Evolutionary conservation across 1,140 invertebrate genomes (phyloP).

Genomic region (Geopemphigus sp.): DNA sequence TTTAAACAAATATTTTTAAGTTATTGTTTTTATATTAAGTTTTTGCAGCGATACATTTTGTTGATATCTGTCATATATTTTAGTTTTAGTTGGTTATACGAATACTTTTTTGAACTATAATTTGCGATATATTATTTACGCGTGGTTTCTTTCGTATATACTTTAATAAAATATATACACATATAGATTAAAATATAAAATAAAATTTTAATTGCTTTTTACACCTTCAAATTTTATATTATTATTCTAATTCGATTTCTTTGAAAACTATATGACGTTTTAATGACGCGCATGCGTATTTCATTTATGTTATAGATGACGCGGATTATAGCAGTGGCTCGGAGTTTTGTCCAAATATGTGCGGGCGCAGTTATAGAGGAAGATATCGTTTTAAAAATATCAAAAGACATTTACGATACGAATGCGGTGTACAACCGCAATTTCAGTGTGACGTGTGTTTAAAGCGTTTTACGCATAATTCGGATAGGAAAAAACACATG

Average conservation of each 20-base stretch:
- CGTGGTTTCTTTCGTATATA: too few species aligned
- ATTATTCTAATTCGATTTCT: not conserved
- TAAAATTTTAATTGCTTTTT: too few species aligned
- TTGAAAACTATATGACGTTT: not conserved
- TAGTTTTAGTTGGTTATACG: too few species aligned
- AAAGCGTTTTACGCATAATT: constrained; percentile 51
- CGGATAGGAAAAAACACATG: constrained; percentile 51
- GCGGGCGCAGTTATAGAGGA: constrained; percentile 43
- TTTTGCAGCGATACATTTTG: too few species aligned
- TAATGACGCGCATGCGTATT: not conserved
- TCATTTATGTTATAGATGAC: constrained; percentile 16
- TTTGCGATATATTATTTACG: too few species aligned
- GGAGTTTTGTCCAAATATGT: constrained; percentile 39
- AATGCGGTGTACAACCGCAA: constrained; percentile 56
- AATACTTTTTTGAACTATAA: too few species aligned
- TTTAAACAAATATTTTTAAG: too few species aligned
- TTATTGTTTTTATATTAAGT: too few species aligned
- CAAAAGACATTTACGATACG: constrained; percentile 57
- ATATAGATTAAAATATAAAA: too few species aligned
- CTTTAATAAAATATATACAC: too few species aligned
- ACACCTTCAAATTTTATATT: not conserved
- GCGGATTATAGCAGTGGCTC: not conserved
- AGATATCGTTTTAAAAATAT: constrained; percentile 55
- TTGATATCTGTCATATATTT: too few species aligned
- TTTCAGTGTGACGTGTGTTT: constrained; percentile 56